phyloP scores from a whole-genome alignment of 2,797 vertebrate genomes.

The Cetoscarus ocellatus region DNA sequence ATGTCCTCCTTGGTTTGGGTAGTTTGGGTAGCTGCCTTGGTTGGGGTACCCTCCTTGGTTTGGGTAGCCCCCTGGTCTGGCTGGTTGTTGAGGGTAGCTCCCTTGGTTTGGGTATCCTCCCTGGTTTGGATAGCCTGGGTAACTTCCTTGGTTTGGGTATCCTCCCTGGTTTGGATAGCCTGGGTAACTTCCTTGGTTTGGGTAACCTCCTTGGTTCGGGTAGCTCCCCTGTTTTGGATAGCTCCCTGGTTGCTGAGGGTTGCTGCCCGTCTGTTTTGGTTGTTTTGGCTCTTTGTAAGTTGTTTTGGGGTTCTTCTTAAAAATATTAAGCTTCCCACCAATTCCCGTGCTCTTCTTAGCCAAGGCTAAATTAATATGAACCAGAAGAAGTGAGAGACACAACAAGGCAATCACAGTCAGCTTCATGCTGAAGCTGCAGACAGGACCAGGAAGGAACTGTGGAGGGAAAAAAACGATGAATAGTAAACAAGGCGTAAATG shows the following conservation, averaged over 20 bases:
- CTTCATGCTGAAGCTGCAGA: slow-evolving; percentile 56
- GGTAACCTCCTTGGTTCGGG: background rate
- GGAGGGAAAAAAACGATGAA: background rate
- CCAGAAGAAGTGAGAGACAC: slow-evolving; percentile 34
- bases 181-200: background rate
- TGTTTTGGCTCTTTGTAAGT: slow-evolving; percentile 19
- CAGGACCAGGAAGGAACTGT: background rate
- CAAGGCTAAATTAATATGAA: slow-evolving; percentile 21
- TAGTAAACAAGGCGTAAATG: background rate
- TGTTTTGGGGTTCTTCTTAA: slow-evolving; percentile 52
- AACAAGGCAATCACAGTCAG: slow-evolving; percentile 5
- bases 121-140: background rate
- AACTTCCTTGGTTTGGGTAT: background rate
- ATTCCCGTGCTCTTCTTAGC: slow-evolving; percentile 39
- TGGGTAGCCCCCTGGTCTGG: background rate
- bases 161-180: background rate
- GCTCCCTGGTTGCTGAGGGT: slow-evolving; percentile 21
- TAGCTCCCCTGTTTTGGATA: background rate
- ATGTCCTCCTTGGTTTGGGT: slow-evolving; percentile 3
- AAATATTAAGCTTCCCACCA: slow-evolving; percentile 34
- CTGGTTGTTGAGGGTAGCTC: background rate
- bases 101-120: background rate
- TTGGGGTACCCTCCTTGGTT: background rate
- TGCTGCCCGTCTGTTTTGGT: background rate
- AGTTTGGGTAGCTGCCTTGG: background rate